These are phyloP conservation scores for Helleia helle DNA, from an alignment of 2,888 invertebrate species.

Conservation along the genomic window DNA sequence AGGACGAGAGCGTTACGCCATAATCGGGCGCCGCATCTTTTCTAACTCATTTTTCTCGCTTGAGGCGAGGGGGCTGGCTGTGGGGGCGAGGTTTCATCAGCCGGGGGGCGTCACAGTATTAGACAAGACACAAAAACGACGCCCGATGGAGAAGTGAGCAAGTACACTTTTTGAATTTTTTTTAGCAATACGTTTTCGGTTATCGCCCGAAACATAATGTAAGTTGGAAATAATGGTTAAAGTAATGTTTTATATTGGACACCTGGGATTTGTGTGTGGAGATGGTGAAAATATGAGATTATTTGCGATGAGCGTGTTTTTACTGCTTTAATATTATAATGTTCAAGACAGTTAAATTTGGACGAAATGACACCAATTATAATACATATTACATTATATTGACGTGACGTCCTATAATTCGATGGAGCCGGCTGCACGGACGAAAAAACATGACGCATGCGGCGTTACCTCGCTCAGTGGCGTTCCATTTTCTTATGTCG, in stretches of 20 bases:
- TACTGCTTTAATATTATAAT: too few relatives aligned
- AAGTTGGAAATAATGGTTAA: constrained; percentile 16
- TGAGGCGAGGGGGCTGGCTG: constrained; percentile 37
- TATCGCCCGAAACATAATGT: constrained; percentile 23
- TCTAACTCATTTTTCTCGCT: constrained; percentile 75
- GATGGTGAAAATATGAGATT: background rate
- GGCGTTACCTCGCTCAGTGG: too few relatives aligned
- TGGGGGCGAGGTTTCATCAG: constrained; percentile 47
- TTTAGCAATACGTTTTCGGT: constrained; percentile 26
- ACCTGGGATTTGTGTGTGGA: background rate
- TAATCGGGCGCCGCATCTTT: constrained; percentile 71
- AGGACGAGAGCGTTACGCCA: constrained; percentile 52
- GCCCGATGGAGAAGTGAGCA: constrained; percentile 57
- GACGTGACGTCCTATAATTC: too few relatives aligned
- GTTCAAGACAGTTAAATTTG: too few relatives aligned
- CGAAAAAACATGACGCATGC: too few relatives aligned
- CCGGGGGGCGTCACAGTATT: constrained; percentile 66
- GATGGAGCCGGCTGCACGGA: too few relatives aligned
- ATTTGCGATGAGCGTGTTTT: background rate
- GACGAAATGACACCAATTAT: too few relatives aligned
- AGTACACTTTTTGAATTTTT: constrained; percentile 56
- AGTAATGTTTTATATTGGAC: constrained; percentile 3
- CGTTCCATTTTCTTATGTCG: too few relatives aligned
- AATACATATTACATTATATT: too few relatives aligned
- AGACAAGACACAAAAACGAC: constrained; percentile 73